Evolutionary conservation across 2,113 vertebrate genomes (phyloP).

Genomic region (Chloebia gouldiae): DNA sequence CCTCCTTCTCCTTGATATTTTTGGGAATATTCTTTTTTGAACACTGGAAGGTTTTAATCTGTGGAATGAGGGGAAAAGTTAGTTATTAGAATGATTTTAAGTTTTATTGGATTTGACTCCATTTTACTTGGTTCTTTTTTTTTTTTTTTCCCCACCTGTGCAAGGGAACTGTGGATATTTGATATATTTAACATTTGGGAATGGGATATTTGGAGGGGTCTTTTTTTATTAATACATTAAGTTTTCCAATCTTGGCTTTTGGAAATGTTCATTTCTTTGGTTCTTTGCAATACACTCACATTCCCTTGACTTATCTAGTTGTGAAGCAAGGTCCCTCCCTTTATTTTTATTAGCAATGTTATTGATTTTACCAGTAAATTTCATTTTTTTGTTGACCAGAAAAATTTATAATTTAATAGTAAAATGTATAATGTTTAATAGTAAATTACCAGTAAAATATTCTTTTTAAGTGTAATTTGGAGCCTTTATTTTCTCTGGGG

Average conservation of each 20-base stretch:
- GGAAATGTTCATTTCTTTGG: background rate
- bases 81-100: background rate
- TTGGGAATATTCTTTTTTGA: background rate
- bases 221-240: fast-evolving
- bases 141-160: background rate
- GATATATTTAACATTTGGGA: background rate
- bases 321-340: background rate
- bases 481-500: background rate
- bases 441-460: background rate
- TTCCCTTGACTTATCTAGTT: fast-evolving
- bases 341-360: background rate
- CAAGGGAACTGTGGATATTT: background rate
- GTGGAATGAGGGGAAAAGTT: background rate
- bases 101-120: background rate
- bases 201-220: fast-evolving
- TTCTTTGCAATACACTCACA: background rate
- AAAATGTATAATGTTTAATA: background rate
- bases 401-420: background rate
- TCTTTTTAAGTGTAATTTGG: background rate
- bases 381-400: background rate
- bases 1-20: background rate
- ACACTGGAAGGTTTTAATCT: background rate
- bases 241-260: background rate
- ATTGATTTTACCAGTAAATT: background rate
- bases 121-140: background rate